Evolutionary conservation across 2,888 invertebrate genomes (phyloP).

Genomic region (Drosophila birchii): DNA sequence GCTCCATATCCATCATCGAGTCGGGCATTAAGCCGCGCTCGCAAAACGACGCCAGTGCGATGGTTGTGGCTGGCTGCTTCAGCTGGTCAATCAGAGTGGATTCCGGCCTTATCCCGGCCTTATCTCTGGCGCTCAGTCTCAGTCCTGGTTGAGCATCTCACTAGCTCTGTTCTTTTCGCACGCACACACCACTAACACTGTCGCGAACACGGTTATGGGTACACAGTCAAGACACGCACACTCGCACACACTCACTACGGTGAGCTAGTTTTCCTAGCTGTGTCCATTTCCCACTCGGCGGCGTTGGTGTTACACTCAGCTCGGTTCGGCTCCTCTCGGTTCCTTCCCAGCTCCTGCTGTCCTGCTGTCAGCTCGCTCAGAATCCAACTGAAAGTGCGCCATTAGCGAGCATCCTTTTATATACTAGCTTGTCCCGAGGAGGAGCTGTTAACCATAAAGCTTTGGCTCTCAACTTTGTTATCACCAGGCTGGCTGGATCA

Average conservation of each 20-base stretch:
- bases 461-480: constrained; percentile 43
- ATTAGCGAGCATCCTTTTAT: constrained; percentile 74
- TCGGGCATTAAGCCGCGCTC: constrained; percentile 78
- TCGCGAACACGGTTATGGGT: constrained; percentile 12
- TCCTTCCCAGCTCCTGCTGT: constrained; percentile 32
- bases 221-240: constrained; percentile 26
- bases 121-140: constrained; percentile 19
- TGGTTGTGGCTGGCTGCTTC: constrained; percentile 51
- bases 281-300: constrained; percentile 31
- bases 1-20: constrained; percentile 79
- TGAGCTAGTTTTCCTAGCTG: constrained; percentile 75
- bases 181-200: constrained; percentile 25
- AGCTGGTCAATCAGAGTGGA: constrained; percentile 44
- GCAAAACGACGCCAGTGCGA: constrained; percentile 75
- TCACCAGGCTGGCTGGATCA: constrained; percentile 38
- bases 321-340: constrained; percentile 21
- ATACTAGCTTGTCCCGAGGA: constrained; percentile 47
- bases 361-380: constrained; percentile 73
- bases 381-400: constrained; percentile 76
- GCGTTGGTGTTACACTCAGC: constrained; percentile 5
- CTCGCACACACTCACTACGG: constrained; percentile 22
- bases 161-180: constrained; percentile 31
- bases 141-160: constrained; percentile 42
- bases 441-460: constrained; percentile 18
- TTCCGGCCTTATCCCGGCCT: constrained; percentile 3